Evolutionary conservation across 2,888 invertebrate genomes (phyloP), one percentile per base, ranked within the genome.

Genomic region (Ceraclea dissimilis): DNA sequence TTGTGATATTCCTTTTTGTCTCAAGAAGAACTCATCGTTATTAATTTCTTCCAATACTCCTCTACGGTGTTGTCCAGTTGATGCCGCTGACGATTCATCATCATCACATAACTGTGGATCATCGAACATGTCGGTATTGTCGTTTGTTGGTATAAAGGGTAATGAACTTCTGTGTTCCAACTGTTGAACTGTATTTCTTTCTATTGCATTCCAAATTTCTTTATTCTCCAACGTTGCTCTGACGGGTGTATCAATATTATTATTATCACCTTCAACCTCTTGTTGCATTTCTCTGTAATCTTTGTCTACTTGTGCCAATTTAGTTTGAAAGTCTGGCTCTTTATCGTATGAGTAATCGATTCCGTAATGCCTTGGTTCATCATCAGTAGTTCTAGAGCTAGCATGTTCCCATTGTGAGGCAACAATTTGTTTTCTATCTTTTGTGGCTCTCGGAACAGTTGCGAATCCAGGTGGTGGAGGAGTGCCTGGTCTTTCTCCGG

Each of bases 1-100:
- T 66, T 85, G 85, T 62, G 90, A 89, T 67, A 90, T 85, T 60
- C 89, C 90, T 68, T 88, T 85, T 70, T 87, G 86, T 63, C 90
- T 80, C 60, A 91, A 76, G 69, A 90, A 90, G 75, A 91, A 92
- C 74, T 92, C 90, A 70, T 92, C 91, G 46, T 89, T 88, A 68
- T 90, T 86, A 63, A 91, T 88, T 75, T 91, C 90, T 73, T 91
- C 91, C 66, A 92, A 81, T 2, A 89, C 85, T 0, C 85, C 84
- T 51, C 79, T 79, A 51, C 82, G 74, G 20, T 76, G 70, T 26
- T 75, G 66, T 47, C 78, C 79, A 22, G 72, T 71, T 0, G 83
- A 83, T 62, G 83, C 83, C 1, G 80, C 80, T 1, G 82, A 82
- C 0, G 83, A 84, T 54, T 79, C 80, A 1, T 71, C 73, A 58